Conservation (phyloP, 2,888 invertebrate species). For the Tenthredo amoena region DNA sequence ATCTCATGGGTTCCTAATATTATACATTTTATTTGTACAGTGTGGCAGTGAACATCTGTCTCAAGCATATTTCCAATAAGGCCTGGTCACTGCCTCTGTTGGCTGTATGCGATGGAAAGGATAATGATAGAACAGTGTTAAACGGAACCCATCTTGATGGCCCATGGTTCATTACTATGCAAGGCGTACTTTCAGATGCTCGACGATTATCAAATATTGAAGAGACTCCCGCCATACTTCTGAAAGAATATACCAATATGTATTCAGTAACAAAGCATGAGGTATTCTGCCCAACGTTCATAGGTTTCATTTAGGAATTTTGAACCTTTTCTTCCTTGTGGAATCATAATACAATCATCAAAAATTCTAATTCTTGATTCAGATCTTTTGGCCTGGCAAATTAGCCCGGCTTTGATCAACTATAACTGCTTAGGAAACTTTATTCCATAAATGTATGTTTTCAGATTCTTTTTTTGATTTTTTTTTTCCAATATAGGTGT, state of each 20-base stretch:
- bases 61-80: constrained; percentile 56
- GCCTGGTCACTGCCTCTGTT: constrained; percentile 61
- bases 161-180: constrained; percentile 63
- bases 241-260: constrained; percentile 59
- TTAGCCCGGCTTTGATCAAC: neutral
- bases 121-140: constrained; percentile 60
- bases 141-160: constrained; percentile 58
- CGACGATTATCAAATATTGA: constrained; percentile 49
- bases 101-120: constrained; percentile 63
- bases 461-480: neutral
- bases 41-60: constrained; percentile 60
- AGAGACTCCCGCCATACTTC: constrained; percentile 48
- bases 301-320: neutral
- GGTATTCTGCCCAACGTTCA: neutral
- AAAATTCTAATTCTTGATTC: neutral
- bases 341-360: neutral
- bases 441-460: neutral
- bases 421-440: neutral
- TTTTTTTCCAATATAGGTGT: constrained; percentile 44
- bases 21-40: constrained; percentile 56
- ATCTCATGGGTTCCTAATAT: neutral
- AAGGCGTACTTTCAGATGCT: constrained; percentile 55
- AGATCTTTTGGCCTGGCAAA: neutral
- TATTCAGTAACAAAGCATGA: constrained; percentile 30
- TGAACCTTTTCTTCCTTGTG: neutral